Percentiles rank a stretch among this genome's conserved stretches.
These are phyloP conservation scores for Epinephelus awoara DNA, from an alignment of 2,797 vertebrate genomes.

Conservation along the genomic window DNA sequence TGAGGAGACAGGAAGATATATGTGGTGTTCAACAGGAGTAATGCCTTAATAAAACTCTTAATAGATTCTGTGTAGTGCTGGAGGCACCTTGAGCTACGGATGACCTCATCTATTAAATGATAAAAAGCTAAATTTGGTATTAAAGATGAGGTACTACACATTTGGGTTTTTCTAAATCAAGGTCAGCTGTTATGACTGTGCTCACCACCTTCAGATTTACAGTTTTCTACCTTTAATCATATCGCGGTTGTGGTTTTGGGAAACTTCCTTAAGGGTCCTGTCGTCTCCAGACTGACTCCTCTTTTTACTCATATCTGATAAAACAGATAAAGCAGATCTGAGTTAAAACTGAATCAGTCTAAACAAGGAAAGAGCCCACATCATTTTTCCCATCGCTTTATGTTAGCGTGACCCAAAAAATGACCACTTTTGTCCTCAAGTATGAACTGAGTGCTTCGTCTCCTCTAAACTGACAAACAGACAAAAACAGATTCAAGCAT, in stretches of 20 bases:
- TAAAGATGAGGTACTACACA: not conserved
- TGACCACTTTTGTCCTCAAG: not conserved
- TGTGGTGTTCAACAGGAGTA: not conserved
- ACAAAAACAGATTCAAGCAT: conserved; percentile 2
- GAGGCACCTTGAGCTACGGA: not conserved
- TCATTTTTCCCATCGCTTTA: not conserved
- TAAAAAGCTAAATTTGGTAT: conserved; percentile 1
- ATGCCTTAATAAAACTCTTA: not conserved
- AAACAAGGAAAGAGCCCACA: conserved; percentile 38
- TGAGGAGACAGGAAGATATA: not conserved
- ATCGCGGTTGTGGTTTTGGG: not conserved
- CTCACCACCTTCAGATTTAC: not conserved
- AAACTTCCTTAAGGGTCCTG: not conserved
- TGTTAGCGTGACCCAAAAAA: not conserved
- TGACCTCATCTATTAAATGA: not conserved
- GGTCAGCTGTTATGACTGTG: not conserved
- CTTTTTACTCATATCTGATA: conserved; percentile 29
- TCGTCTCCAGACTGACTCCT: conserved; percentile 23
- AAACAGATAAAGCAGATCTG: not conserved
- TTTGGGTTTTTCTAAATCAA: not conserved
- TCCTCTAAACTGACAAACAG: conserved; percentile 10
- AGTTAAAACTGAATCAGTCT: conserved; percentile 12
- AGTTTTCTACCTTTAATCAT: not conserved
- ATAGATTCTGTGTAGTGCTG: not conserved
- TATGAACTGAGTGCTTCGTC: not conserved